These are phyloP conservation scores for Bombus terrestris DNA, from an alignment of 1,140 invertebrate genomes.

Conservation along the genomic window DNA sequence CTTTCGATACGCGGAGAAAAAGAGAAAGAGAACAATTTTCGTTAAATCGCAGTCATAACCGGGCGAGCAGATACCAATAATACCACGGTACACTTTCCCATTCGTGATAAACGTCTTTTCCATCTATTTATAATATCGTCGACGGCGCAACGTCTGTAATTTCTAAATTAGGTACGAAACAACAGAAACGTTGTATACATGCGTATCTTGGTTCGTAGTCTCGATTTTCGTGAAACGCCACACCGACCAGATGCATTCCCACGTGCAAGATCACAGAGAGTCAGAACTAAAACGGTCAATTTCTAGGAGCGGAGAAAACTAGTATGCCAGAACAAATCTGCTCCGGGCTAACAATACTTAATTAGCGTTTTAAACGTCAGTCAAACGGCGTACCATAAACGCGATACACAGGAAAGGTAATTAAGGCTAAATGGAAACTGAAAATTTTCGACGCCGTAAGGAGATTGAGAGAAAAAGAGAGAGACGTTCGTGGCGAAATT, in stretches of 20 bases:
- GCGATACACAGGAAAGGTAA: neutral
- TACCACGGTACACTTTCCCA: neutral
- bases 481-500: conserved; percentile 25
- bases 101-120: conserved; percentile 17
- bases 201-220: no score
- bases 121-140: neutral
- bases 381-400: neutral
- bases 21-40: neutral
- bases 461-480: neutral
- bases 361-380: conserved; percentile 34
- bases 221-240: conserved; percentile 9
- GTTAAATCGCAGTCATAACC: neutral
- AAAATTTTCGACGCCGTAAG: neutral
- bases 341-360: conserved; percentile 28
- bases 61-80: neutral
- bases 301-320: conserved; percentile 19
- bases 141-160: neutral
- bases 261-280: neutral
- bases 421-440: conserved; percentile 17
- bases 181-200: no score
- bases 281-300: neutral
- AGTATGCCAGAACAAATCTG: conserved; percentile 20
- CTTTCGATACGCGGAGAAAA: neutral
- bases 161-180: neutral
- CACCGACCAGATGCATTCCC: neutral